Evolutionary conservation across 2,888 invertebrate genomes (phyloP), one percentile per base, ranked within the genome.

Genomic region (Sceliomorpha sp.): DNA sequence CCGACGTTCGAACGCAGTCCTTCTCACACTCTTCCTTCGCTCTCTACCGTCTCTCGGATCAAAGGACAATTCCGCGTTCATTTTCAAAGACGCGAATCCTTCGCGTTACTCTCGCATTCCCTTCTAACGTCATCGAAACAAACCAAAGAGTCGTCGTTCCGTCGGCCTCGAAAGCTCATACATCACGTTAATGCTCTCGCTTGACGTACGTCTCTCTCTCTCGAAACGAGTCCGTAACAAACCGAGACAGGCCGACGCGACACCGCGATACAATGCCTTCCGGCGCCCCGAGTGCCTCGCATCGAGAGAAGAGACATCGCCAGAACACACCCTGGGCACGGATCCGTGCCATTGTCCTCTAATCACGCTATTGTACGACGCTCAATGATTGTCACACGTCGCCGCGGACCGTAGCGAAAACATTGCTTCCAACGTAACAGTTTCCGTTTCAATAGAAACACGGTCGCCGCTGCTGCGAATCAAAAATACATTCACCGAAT

Each of bases 341-440:
- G 64, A 72, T 72, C n/a, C 70, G 72, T 58, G 70, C 67, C 76
- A 80, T 79, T 81, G 80, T 82, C 71, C 70, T 73, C 79, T 83
- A 81, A 83, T 81, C 81, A 78, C 75, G 74, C 78, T 71, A 82
- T 83, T 83, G 83, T 83, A 74, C 77, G 74, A 44, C 60, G 70
- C 72, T 66, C 71, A 75, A 76, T 74, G 70, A 76, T 71, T 64
- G 67, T 62, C 50, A 60, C 45, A 63, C 44, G 51, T 37, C 45
- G 44, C 47, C 45, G 32, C 50, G 55, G 66, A 74, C 5, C 63
- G 66, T 12, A n/a, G 34, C 14, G 24, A 36, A 34, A 14, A 47
- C 12, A 8, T 10, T 5, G 9, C 9, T 29, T 45, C 9, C 27
- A 44, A 13, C 27, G 6, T 13, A 44, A 14, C 42, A 26, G 29